These are phyloP conservation scores for Halictus quadricinctus DNA, from an alignment of 2,888 invertebrate species.

Conservation along the genomic window DNA sequence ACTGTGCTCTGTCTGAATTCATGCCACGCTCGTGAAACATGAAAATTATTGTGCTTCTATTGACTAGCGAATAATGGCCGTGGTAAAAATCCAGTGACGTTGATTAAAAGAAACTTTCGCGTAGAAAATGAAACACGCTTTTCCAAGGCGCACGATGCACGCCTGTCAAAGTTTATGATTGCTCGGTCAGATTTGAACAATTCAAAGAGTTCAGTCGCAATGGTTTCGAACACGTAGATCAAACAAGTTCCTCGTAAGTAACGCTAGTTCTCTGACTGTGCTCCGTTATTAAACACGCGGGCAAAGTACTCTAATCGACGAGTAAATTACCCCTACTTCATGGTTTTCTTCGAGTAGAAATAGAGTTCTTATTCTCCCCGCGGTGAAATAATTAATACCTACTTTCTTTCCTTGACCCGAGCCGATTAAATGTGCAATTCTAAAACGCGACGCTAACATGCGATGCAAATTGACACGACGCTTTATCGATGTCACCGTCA, in stretches of 20 bases:
- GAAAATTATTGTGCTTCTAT: not conserved
- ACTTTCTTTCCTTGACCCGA: slow-evolving; percentile 34
- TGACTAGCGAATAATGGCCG: not conserved
- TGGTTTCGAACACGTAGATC: not conserved
- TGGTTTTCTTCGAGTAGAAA: slow-evolving; percentile 17
- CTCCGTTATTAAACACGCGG: not conserved
- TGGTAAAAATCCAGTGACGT: not conserved
- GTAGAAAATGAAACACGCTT: not conserved
- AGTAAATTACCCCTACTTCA: not conserved
- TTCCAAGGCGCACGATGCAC: not conserved
- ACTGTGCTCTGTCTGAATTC: not conserved
- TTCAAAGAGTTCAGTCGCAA: not conserved
- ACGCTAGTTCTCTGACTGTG: not conserved
- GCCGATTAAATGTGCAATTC: slow-evolving; percentile 1
- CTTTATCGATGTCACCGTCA: not conserved
- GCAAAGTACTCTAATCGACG: not conserved
- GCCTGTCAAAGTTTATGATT: not conserved
- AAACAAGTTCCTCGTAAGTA: not conserved
- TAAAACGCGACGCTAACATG: slow-evolving; percentile 8
- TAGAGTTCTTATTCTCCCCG: not conserved
- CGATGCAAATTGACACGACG: slow-evolving; percentile 1
- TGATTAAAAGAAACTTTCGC: not conserved
- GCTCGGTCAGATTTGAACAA: not conserved
- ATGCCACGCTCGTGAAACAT: not conserved
- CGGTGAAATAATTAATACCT: slow-evolving; percentile 19